Percentiles rank a stretch among this genome's conserved stretches.
Evolutionary conservation across 2,797 vertebrate species (phyloP).

Genomic region (Selene dorsalis): DNA sequence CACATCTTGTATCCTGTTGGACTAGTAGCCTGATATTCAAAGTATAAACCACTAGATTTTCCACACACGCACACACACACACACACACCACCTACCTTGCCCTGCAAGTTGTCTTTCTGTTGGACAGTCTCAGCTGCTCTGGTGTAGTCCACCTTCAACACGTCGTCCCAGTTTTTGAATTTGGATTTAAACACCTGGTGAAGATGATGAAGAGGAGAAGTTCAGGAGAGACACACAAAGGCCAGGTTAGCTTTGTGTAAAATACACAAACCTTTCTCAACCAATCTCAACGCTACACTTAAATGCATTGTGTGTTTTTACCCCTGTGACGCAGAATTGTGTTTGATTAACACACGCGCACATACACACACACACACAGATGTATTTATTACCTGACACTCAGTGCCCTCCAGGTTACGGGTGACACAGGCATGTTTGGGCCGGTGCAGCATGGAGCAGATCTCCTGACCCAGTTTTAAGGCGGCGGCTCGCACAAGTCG

Average conservation of each 20-base stretch:
- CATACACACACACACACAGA: too few species aligned
- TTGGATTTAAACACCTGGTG: conserved; percentile 96
- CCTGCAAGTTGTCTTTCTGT: conserved; percentile 84
- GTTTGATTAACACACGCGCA: not conserved
- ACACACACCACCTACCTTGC: conserved; percentile 83
- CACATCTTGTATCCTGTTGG: too few species aligned
- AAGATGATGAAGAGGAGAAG: not conserved
- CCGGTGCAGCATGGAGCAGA: conserved; percentile 96
- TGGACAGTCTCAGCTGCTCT: conserved; percentile 92
- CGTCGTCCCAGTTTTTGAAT: conserved; percentile 99
- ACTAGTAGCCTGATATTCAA: not conserved
- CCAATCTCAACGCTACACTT: too few species aligned
- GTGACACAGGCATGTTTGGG: conserved; percentile 93
- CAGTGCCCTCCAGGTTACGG: conserved; percentile 95
- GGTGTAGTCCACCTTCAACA: conserved; percentile 96
- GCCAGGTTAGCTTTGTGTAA: too few species aligned
- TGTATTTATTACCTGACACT: conserved; percentile 88
- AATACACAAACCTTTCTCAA: too few species aligned
- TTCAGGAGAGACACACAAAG: too few species aligned
- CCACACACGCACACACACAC: too few species aligned
- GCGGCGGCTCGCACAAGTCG: conserved; percentile 95
- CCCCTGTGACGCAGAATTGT: not conserved
- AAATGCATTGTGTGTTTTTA: not conserved
- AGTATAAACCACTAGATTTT: not conserved
- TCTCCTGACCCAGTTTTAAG: conserved; percentile 96